These are phyloP conservation scores for Mesopsocus fuscifrons DNA, from an alignment of 2,888 invertebrate genomes.

Conservation along the genomic window DNA sequence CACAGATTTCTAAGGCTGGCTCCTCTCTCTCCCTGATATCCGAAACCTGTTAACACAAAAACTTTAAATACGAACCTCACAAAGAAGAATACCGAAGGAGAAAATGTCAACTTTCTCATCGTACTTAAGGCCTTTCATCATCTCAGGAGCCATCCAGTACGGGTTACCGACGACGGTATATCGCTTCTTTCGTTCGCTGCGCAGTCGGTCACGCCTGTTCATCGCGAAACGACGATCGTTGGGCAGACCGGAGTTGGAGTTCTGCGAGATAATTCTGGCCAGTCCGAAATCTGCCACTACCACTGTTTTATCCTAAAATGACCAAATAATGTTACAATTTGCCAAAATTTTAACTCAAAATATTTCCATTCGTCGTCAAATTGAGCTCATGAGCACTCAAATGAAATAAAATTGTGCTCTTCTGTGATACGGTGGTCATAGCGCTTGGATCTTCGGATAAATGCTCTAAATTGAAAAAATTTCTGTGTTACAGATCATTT, in stretches of 20 bases:
- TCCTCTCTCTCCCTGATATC: too few species aligned
- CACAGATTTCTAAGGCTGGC: too few species aligned
- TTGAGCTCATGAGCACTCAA: too few species aligned
- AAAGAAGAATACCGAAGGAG: conserved; percentile 85
- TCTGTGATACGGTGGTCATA: too few species aligned
- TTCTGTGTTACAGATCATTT: too few species aligned
- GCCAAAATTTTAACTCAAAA: background rate
- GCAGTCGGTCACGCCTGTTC: conserved; percentile 27
- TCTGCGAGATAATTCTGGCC: conserved; percentile 49
- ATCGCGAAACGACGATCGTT: conserved; percentile 14
- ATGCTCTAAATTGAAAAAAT: too few species aligned
- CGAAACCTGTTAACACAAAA: too few species aligned
- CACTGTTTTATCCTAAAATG: conserved; percentile 60
- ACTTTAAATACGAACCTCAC: too few species aligned
- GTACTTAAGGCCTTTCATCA: conserved; percentile 92
- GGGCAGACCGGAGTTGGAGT: conserved; percentile 11
- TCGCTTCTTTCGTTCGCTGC: conserved; percentile 56
- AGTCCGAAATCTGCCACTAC: conserved; percentile 93
- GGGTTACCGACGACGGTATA: conserved; percentile 95
- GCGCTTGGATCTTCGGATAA: too few species aligned
- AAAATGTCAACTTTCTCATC: conserved; percentile 94
- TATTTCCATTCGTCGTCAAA: too few species aligned
- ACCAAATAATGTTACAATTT: background rate
- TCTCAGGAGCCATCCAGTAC: conserved; percentile 98
- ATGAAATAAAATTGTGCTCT: too few species aligned